phyloP scores from a whole-genome alignment of 2,888 invertebrate species.

The Trichopoda pennipes region DNA sequence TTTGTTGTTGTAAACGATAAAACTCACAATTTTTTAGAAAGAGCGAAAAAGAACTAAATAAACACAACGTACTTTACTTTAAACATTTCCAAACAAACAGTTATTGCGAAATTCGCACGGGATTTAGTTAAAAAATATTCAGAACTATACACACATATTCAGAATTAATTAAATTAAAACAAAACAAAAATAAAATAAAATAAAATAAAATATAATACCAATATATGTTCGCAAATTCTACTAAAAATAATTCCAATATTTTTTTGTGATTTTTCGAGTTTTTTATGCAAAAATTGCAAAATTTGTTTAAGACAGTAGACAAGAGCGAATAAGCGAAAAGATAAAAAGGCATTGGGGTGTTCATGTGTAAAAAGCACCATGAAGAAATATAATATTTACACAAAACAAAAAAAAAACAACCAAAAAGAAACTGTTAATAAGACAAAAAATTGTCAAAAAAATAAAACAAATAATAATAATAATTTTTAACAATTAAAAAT shows the following conservation, averaged over 20 bases:
- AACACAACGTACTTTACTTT: too few relatives aligned
- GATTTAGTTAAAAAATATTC: too few relatives aligned
- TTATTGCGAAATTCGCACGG: not conserved
- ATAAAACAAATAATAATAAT: not conserved
- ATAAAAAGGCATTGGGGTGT: constrained; percentile 2
- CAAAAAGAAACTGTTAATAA: constrained; percentile 37
- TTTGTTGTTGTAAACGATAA: too few relatives aligned
- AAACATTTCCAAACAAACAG: too few relatives aligned
- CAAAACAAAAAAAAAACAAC: constrained; percentile 16
- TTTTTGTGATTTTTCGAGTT: not conserved
- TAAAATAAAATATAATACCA: too few relatives aligned
- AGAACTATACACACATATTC: not conserved
- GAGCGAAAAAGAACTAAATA: too few relatives aligned
- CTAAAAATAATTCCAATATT: constrained; percentile 30
- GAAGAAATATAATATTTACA: constrained; percentile 43
- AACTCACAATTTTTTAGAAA: not conserved
- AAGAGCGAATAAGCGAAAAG: not conserved
- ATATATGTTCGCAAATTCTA: constrained; percentile 22
- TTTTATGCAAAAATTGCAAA: constrained; percentile 16
- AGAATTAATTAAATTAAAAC: constrained; percentile 31
- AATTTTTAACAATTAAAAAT: not conserved
- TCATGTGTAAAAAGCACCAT: constrained; percentile 28
- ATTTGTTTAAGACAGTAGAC: constrained; percentile 1
- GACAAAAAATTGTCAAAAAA: not conserved
- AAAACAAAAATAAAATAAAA: constrained; percentile 7